Conservation (phyloP, 2,113 vertebrate species). For the Sphyrna mokarran region DNA sequence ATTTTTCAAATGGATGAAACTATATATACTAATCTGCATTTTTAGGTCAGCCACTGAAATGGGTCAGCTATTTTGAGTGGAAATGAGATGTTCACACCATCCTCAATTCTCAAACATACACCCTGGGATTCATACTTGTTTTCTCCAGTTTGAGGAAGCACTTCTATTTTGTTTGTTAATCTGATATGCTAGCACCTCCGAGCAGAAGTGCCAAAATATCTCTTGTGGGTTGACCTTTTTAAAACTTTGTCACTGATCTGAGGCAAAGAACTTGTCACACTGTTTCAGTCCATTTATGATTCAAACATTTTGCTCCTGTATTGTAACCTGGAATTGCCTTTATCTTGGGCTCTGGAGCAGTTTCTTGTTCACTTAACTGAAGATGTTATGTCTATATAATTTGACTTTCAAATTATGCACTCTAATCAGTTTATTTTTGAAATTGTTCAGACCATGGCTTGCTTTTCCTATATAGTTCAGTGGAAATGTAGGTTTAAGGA, state of each 20-base stretch:
- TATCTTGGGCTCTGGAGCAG: not conserved
- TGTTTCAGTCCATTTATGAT: not conserved
- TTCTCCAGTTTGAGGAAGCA: not conserved
- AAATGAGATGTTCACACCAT: not conserved
- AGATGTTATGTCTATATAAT: not conserved
- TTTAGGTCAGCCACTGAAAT: not conserved
- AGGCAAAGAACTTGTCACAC: not conserved
- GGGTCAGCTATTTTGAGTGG: not conserved
- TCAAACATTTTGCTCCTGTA: not conserved
- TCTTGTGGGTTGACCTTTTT: not conserved
- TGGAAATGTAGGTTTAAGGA: not conserved
- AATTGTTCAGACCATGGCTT: not conserved
- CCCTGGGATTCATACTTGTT: not conserved
- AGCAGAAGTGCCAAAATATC: not conserved
- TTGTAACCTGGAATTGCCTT: not conserved
- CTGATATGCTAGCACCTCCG: not conserved
- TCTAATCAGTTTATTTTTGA: not conserved
- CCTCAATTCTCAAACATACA: not conserved
- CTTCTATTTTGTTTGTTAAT: not conserved
- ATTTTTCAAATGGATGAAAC: not conserved
- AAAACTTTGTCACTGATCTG: not conserved
- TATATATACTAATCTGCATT: not conserved
- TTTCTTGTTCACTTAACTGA: not conserved
- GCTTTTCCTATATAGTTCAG: not conserved
- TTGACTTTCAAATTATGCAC: not conserved